Evolutionary conservation across 2,888 invertebrate genomes (phyloP), one percentile per base, ranked within the genome.

Genomic region (Dromius quadrimaculatus): DNA sequence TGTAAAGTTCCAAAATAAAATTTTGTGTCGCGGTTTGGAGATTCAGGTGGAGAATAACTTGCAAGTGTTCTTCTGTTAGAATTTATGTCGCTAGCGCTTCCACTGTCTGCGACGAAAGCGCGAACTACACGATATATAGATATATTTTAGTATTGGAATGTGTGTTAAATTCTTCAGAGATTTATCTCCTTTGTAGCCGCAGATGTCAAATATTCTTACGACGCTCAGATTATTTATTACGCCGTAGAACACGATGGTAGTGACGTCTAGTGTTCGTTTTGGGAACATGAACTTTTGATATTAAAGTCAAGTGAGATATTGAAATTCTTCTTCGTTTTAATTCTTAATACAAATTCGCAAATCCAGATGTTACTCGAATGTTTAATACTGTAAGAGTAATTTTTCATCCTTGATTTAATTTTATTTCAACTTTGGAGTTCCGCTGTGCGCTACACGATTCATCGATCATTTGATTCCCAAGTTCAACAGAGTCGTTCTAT

Each of bases 271-370:
- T 47, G 47, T 34, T 36, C 36, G 59, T 20, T 34, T 59, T 36
- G 4, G 38, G 38, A 38, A 59, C 59, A 13, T 8, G 50, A 64
- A 65, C 65, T 65, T 65, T 54, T 65, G 50, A 65, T 65, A 65
- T 65, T 65, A 65, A 65, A 65, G 36, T 50, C 20, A 34, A 32
- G 20, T 47, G 64, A 63, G 54, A 54, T 65, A 65, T 65, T 65
- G 65, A 65, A 65, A 65, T 65, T 65, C 65, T 54, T 64, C 45
- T 64, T 34, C 13, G 54, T 54, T 65, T 65, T 65, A 65, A 65
- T 65, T 65, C 65, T 50, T 54, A 50, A 54, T 38, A 47, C 65
- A 65, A 65, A 65, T 50, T 28, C 54, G 20, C 65, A 65, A 54
- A 50, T 65, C 54, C 65, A 65, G 65, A 50, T 65, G 65, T 65